Conservation (phyloP, 2,113 vertebrate genomes). For the Ceyx margarethae region DNA sequence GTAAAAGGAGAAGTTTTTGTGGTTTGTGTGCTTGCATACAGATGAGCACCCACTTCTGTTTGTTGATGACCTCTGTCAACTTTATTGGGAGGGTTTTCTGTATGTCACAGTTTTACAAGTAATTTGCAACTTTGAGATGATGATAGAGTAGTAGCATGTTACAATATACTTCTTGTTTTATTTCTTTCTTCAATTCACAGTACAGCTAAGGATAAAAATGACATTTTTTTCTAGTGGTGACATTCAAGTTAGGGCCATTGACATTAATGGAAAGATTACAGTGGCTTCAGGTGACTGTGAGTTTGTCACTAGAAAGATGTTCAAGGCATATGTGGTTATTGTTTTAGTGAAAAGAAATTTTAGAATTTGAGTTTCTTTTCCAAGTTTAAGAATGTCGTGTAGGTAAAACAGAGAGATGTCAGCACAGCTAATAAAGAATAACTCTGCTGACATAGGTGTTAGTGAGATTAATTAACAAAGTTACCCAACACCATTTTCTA, state of each 20-base stretch:
- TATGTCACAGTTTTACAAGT: neutral
- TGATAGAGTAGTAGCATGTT: neutral
- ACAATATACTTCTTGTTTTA: neutral
- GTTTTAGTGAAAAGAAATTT: neutral
- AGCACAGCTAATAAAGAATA: neutral
- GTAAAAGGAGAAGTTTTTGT: neutral
- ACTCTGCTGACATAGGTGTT: neutral
- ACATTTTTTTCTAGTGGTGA: neutral
- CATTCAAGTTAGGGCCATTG: neutral
- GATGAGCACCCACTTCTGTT: neutral
- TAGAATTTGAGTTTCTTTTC: neutral
- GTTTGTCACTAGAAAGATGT: neutral
- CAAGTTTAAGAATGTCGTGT: neutral
- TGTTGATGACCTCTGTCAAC: neutral
- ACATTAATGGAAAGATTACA: neutral
- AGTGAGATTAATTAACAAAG: neutral
- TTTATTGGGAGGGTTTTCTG: neutral
- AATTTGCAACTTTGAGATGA: neutral
- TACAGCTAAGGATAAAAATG: neutral
- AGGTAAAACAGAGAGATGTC: neutral
- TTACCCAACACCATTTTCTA: neutral
- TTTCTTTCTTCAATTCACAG: neutral
- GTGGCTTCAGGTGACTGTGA: neutral
- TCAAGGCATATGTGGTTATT: neutral
- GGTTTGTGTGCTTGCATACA: neutral